phyloP scores from a whole-genome alignment of 1,140 invertebrate species.

The Holotrichia oblita region DNA sequence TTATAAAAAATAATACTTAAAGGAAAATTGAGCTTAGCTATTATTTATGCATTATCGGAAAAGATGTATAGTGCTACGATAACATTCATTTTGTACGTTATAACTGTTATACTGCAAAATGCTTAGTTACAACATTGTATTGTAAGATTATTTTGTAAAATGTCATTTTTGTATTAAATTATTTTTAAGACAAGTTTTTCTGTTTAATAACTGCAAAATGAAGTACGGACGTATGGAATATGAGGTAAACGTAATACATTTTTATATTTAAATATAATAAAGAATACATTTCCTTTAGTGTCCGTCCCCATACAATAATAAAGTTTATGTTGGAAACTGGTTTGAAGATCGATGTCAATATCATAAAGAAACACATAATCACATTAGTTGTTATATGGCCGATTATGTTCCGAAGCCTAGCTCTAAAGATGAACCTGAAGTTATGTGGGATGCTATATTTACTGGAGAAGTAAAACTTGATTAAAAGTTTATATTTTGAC shows the following conservation, averaged over 20 bases:
- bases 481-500: not conserved
- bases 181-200: not conserved
- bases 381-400: constrained; percentile 13
- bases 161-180: not conserved
- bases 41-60: too few species aligned
- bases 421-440: constrained; percentile 37
- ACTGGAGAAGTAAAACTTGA: constrained; percentile 7
- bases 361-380: constrained; percentile 26
- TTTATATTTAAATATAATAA: not conserved
- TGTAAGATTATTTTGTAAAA: not conserved
- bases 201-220: constrained; percentile 6
- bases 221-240: constrained; percentile 27
- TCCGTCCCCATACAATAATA: constrained; percentile 30
- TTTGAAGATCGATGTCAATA: constrained; percentile 38
- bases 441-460: constrained; percentile 37
- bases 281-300: constrained; percentile 17
- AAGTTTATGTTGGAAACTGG: constrained; percentile 41
- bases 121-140: not conserved
- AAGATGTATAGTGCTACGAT: too few species aligned
- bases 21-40: too few species aligned
- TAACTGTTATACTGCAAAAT: not conserved
- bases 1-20: too few species aligned
- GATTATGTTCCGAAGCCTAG: constrained; percentile 39
- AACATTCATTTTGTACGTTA: too few species aligned
- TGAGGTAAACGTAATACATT: not conserved